Conservation (phyloP, 2,797 vertebrate genomes). For the Anolis apletophallus region DNA sequence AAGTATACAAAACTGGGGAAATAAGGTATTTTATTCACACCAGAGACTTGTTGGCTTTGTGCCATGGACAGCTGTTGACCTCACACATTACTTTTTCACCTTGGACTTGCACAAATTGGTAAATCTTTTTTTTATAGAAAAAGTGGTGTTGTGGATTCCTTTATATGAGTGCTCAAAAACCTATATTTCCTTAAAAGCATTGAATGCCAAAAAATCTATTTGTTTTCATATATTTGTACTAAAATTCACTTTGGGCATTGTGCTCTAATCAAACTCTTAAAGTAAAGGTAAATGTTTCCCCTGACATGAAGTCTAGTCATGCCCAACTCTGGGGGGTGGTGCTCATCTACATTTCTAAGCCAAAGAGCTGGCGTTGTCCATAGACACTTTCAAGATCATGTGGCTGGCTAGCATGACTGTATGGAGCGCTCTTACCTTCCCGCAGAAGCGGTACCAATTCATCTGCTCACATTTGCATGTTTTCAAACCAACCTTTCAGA, state of each 20-base stretch:
- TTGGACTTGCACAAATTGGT: background rate
- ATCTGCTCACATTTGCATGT: too few species aligned
- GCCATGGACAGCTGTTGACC: background rate
- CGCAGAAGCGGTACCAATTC: too few species aligned
- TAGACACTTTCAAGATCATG: too few species aligned
- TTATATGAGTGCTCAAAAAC: background rate
- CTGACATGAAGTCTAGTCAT: too few species aligned
- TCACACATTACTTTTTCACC: background rate
- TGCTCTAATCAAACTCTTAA: background rate
- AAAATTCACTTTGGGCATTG: background rate
- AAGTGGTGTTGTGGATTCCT: background rate
- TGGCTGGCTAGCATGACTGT: too few species aligned
- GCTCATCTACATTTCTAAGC: too few species aligned
- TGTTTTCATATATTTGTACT: background rate
- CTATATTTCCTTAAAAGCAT: background rate
- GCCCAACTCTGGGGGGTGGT: too few species aligned
- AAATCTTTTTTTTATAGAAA: background rate
- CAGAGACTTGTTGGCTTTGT: background rate
- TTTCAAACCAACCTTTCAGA: too few species aligned
- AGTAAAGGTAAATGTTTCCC: too few species aligned
- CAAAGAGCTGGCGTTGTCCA: too few species aligned
- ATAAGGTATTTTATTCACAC: background rate
- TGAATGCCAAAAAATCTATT: background rate
- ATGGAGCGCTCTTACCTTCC: too few species aligned
- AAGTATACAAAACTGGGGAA: background rate